Conservation (phyloP, 2,888 invertebrate species). For the Herminia tarsipennalis region DNA sequence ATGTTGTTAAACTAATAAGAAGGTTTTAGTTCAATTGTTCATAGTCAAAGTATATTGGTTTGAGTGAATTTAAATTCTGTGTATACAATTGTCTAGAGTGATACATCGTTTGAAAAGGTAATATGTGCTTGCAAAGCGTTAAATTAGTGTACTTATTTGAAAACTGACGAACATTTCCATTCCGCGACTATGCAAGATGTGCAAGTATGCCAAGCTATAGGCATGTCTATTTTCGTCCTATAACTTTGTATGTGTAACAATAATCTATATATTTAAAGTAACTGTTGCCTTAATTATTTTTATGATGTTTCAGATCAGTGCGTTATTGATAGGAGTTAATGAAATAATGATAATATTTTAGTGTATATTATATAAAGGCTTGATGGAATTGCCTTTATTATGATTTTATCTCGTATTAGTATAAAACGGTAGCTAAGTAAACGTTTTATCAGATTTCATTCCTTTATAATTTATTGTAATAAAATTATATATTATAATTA, state of each 20-base stretch:
- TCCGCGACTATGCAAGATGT: too few species aligned
- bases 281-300: conserved; percentile 74
- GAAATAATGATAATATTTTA: conserved; percentile 53
- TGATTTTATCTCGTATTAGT: conserved; percentile 44
- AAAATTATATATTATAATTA: not conserved
- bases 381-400: conserved; percentile 61
- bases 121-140: too few species aligned
- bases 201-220: too few species aligned
- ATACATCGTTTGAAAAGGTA: too few species aligned
- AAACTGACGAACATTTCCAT: too few species aligned
- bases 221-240: too few species aligned
- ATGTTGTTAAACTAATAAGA: too few species aligned
- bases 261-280: conserved; percentile 46
- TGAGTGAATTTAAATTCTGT: too few species aligned
- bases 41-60: too few species aligned
- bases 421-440: conserved; percentile 42
- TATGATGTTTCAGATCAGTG: conserved; percentile 59
- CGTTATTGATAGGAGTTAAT: conserved; percentile 52
- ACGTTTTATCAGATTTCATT: conserved; percentile 47
- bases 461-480: conserved; percentile 40
- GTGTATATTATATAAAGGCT: conserved; percentile 50
- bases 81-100: too few species aligned
- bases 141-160: too few species aligned
- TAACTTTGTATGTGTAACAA: conserved; percentile 55
- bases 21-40: too few species aligned